Conservation (phyloP, 2,888 invertebrate species). For the Ochropleura leucogaster region DNA sequence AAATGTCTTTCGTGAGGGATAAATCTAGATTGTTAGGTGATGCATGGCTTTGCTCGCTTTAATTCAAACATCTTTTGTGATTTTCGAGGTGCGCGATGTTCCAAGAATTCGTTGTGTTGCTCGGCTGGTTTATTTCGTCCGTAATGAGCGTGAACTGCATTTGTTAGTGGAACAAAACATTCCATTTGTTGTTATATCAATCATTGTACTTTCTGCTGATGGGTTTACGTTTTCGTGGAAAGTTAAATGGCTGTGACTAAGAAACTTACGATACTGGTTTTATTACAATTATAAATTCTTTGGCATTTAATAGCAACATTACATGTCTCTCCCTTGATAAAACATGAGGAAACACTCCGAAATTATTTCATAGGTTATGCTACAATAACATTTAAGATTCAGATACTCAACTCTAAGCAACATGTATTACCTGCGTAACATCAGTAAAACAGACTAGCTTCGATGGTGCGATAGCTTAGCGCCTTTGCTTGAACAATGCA, state of each 20-base stretch:
- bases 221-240: slow-evolving; percentile 40
- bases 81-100: slow-evolving; percentile 58
- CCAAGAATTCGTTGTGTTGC: slow-evolving; percentile 61
- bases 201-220: slow-evolving; percentile 51
- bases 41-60: slow-evolving; percentile 69
- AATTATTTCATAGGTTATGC: background rate
- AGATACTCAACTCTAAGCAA: slow-evolving; percentile 4
- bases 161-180: slow-evolving; percentile 59
- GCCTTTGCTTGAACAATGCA: slow-evolving; percentile 47
- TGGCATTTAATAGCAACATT: background rate
- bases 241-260: slow-evolving; percentile 41
- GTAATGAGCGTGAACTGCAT: slow-evolving; percentile 56
- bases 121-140: slow-evolving; percentile 57
- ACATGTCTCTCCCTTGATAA: background rate
- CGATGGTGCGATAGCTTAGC: slow-evolving; percentile 30
- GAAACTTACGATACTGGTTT: slow-evolving; percentile 3
- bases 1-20: slow-evolving; percentile 77
- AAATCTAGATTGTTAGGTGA: slow-evolving; percentile 75
- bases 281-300: background rate
- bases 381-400: background rate
- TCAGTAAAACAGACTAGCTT: slow-evolving; percentile 11
- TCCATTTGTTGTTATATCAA: slow-evolving; percentile 49
- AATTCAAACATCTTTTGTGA: slow-evolving; percentile 68
- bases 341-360: background rate
- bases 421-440: slow-evolving; percentile 23